Conservation (phyloP, 2,888 invertebrate species). For the Gasteruption jaculator region DNA sequence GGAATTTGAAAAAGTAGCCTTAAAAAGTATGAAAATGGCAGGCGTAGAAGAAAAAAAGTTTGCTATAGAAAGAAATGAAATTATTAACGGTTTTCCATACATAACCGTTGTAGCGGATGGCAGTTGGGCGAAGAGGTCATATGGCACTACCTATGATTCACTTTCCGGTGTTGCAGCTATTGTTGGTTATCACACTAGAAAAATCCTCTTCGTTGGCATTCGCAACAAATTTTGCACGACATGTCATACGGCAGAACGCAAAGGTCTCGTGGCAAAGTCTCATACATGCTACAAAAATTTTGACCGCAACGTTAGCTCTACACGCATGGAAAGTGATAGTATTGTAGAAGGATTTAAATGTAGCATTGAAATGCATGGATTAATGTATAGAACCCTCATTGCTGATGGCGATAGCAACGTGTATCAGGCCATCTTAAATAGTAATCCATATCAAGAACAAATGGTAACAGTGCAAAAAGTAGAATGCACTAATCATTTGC, state of each 20-base stretch:
- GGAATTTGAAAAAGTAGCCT: conserved; percentile 6
- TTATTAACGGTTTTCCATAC: conserved; percentile 17
- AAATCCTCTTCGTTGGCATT: conserved; percentile 29
- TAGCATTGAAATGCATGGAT: too few relatives aligned
- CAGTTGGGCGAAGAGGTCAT: conserved; percentile 21
- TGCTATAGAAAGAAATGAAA: conserved; percentile 13
- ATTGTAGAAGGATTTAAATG: too few relatives aligned
- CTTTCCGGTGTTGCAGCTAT: conserved; percentile 20
- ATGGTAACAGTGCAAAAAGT: conserved; percentile 18
- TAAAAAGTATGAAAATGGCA: conserved; percentile 11
- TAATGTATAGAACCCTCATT: too few relatives aligned
- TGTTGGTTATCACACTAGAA: conserved; percentile 20
- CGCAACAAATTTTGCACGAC: conserved; percentile 30
- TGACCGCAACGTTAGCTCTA: too few relatives aligned
- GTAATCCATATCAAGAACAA: conserved; percentile 2
- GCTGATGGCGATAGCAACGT: conserved; percentile 20
- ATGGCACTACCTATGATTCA: conserved; percentile 21
- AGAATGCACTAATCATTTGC: conserved; percentile 18
- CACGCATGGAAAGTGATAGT: conserved; percentile 31
- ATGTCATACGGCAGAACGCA: conserved; percentile 10
- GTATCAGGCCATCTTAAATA: background rate
- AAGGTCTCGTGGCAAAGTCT: background rate
- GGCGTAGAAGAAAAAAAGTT: conserved; percentile 17
- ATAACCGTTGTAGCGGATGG: too few relatives aligned
- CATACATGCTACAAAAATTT: conserved; percentile 29